These are phyloP conservation scores for Pelusios castaneus DNA, from an alignment of 2,113 vertebrate species.

Conservation along the genomic window DNA sequence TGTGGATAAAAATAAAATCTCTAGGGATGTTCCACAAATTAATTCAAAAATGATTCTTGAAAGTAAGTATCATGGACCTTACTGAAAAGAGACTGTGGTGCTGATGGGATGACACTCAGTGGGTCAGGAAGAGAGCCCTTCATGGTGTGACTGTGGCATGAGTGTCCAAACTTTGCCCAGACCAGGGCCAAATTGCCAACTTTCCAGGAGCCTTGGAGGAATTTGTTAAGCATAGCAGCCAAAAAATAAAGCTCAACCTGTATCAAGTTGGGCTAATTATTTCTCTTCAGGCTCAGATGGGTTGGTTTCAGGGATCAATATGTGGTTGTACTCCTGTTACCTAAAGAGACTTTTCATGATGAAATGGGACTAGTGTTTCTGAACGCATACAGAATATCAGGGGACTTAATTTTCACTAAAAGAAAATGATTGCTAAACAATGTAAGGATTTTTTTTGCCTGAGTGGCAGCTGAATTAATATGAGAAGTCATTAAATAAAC, in stretches of 20 bases:
- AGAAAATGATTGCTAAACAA: neutral
- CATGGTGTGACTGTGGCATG: neutral
- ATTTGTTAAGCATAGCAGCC: neutral
- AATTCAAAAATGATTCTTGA: neutral
- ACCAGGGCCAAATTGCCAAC: neutral
- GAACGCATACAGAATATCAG: neutral
- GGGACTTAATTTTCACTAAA: neutral
- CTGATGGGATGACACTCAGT: neutral
- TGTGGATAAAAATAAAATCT: neutral
- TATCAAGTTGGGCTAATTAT: neutral
- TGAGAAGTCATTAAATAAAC: neutral
- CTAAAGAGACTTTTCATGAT: neutral
- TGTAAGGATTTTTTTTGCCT: neutral
- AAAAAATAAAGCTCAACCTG: neutral
- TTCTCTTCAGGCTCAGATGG: neutral
- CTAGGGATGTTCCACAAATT: neutral
- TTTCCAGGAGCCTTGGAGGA: neutral
- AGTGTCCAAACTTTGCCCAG: neutral
- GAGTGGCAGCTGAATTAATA: neutral
- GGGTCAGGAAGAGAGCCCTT: neutral
- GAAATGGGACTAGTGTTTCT: neutral
- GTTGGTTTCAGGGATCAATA: neutral
- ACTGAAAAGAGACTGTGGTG: neutral
- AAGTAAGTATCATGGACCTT: neutral
- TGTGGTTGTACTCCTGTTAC: neutral